Evolutionary conservation across 2,797 vertebrate species (phyloP), one percentile per base, ranked within the genome.

Genomic region (Psittacula echo): DNA sequence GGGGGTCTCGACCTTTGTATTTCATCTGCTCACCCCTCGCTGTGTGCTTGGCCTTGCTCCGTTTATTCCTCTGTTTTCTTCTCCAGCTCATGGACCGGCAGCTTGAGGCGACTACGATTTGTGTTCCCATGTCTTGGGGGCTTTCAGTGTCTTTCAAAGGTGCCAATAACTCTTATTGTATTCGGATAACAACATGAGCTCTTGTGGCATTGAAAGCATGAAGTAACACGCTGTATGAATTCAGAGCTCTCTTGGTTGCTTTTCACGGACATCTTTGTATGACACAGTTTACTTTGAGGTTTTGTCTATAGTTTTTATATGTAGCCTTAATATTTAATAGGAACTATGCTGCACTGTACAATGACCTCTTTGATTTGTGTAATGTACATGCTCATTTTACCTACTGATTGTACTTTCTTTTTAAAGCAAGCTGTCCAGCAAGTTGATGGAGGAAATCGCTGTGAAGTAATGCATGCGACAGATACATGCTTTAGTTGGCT

Each of bases 321-420:
- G 45, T 10, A 34, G 30, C n/a, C 14, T 30, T 48, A 48, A 5
- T 53, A 39, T 6, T 65, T 80, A 24, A 29, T 23, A 56, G 32
- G 45, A 65, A 50, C 42, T 24, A 24, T n/a, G 37, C 44, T 30
- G 2, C 10, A 1, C 44, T 19, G 47, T 54, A 5, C 18, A 18
- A 60, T 16, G 66, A 20, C 23, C 12, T 5, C 45, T 21, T 50
- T 24, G 45, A 21, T 65, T 37, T 58, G 48, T 26, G 37, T 41
- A 20, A 26, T 3, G 13, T 2, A 42, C 19, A 2, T 1, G 0
- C 51, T 37, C 5, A 0, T 61, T 77, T 72, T 18, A 34, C 30
- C 29, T 37, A 22, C 23, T 44, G 54, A 24, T 68, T 73, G 68
- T 39, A 22, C 39, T 39, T 51, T 14, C 9, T 67, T 50, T 34